A percentile compares a stretch with the other conserved stretches of the same genome.
These are phyloP conservation scores for Plutella xylostella DNA, from an alignment of 2,888 invertebrate species.

Conservation along the genomic window DNA sequence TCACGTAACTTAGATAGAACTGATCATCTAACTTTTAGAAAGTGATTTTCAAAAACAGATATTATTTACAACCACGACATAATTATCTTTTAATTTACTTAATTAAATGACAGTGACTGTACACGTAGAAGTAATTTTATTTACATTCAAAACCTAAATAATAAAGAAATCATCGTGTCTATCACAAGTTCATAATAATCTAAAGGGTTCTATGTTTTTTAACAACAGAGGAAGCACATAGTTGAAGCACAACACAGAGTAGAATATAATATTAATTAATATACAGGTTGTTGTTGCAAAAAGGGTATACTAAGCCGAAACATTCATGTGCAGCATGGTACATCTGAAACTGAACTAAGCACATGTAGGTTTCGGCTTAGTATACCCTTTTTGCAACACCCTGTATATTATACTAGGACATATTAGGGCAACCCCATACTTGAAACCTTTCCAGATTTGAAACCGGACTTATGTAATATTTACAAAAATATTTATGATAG, in stretches of 20 bases:
- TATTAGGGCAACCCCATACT: too few relatives aligned
- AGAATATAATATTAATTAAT: conserved; percentile 1
- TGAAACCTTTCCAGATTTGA: too few relatives aligned
- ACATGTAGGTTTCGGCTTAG: too few relatives aligned
- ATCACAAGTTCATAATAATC: neutral
- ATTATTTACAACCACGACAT: neutral
- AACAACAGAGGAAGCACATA: conserved; percentile 45
- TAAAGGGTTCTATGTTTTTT: neutral
- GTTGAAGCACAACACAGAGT: conserved; percentile 62
- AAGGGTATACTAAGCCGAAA: too few relatives aligned
- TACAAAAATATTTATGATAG: too few relatives aligned
- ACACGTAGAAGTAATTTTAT: neutral
- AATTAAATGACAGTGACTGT: neutral
- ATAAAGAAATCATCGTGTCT: neutral
- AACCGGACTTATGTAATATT: too few relatives aligned
- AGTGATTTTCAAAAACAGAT: too few relatives aligned
- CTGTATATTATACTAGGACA: too few relatives aligned
- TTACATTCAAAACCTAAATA: neutral
- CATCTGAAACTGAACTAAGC: too few relatives aligned
- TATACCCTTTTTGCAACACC: too few relatives aligned
- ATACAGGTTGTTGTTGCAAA: neutral
- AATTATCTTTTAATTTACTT: neutral
- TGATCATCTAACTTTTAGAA: neutral
- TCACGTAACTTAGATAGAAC: too few relatives aligned
- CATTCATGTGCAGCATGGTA: too few relatives aligned